phyloP scores from a whole-genome alignment of 2,113 vertebrate species.

The Sinocyclocheilus anophthalmus region DNA sequence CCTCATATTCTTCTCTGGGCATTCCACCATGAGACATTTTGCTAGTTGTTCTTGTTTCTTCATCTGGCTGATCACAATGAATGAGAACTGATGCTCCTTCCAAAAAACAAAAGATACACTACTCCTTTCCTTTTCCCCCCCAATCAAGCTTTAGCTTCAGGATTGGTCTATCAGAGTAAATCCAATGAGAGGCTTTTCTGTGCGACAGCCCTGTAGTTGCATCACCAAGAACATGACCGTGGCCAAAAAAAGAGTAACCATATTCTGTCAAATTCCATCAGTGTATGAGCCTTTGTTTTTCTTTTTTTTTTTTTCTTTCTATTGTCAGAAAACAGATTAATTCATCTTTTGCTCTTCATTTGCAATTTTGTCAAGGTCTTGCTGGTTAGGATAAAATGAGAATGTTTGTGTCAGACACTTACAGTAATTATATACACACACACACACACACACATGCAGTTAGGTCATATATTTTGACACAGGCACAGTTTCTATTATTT shows the following conservation, averaged over 20 bases:
- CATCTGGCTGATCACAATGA: not conserved
- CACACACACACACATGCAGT: too few species aligned
- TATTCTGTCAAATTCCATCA: constrained; percentile 70
- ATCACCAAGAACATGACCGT: constrained; percentile 72
- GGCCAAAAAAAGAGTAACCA: constrained; percentile 54
- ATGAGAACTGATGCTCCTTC: not conserved
- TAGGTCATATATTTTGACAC: too few species aligned
- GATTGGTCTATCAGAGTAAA: constrained; percentile 39
- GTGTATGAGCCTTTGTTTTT: constrained; percentile 77
- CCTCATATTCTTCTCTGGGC: constrained; percentile 85
- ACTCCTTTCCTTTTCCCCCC: constrained; percentile 2
- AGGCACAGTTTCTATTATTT: too few species aligned
- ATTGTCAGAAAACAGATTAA: not conserved
- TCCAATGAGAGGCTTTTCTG: constrained; percentile 58
- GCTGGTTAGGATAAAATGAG: too few species aligned
- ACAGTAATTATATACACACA: too few species aligned
- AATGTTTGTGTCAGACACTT: too few species aligned
- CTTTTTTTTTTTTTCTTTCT: too few species aligned
- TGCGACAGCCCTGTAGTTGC: constrained; percentile 43
- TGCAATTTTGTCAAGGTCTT: not conserved
- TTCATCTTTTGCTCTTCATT: not conserved
- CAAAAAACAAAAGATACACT: not conserved
- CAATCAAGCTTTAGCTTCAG: constrained; percentile 22
- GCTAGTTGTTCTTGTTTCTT: not conserved
- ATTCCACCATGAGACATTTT: constrained; percentile 70